These are phyloP conservation scores for Chamaea fasciata DNA, from an alignment of 2,113 vertebrate genomes.

Conservation along the genomic window DNA sequence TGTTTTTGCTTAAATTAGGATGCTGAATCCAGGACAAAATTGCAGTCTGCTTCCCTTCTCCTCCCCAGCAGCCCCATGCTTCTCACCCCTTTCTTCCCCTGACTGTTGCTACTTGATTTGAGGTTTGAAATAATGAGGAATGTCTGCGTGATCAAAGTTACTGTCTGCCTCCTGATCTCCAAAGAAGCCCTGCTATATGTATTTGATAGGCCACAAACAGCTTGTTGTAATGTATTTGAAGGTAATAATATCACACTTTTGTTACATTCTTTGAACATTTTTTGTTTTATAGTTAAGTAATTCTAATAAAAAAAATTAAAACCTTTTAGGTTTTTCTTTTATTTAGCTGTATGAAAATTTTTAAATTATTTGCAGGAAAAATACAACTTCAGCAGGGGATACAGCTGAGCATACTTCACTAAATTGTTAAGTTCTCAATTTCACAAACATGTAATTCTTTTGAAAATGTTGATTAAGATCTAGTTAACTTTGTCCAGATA, in stretches of 20 bases:
- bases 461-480: not conserved
- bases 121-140: slow-evolving; percentile 64
- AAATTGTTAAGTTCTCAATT: not conserved
- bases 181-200: slow-evolving; percentile 33
- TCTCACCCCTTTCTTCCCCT: slow-evolving; percentile 35
- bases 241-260: slow-evolving; percentile 12
- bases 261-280: not conserved
- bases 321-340: not conserved
- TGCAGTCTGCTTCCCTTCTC: slow-evolving; percentile 34
- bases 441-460: not conserved
- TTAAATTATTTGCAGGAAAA: not conserved
- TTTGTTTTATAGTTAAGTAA: slow-evolving; percentile 26
- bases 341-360: not conserved
- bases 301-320: not conserved
- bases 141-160: slow-evolving; percentile 56
- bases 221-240: slow-evolving; percentile 44
- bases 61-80: slow-evolving; percentile 26
- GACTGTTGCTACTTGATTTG: slow-evolving; percentile 55
- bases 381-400: not conserved
- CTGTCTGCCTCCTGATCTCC: slow-evolving; percentile 39
- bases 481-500: not conserved
- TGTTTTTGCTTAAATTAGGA: slow-evolving; percentile 54
- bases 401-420: not conserved
- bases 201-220: slow-evolving; percentile 27
- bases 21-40: slow-evolving; percentile 39